Percentiles rank a stretch among this genome's conserved stretches.
These are phyloP conservation scores for Eufriesea mexicana DNA, from an alignment of 1,140 invertebrate genomes.

Conservation along the genomic window DNA sequence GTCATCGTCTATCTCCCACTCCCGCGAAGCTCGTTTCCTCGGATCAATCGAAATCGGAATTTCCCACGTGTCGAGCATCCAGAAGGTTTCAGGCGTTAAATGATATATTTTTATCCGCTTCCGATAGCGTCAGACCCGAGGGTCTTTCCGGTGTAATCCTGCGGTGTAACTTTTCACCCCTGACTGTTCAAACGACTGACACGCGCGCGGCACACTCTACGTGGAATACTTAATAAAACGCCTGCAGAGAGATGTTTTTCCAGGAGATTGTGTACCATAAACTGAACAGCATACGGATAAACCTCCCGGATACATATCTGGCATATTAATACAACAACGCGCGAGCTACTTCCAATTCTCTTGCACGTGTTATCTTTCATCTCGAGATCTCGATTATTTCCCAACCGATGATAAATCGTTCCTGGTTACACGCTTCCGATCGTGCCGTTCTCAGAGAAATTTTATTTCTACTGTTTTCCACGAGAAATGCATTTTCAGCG, in stretches of 20 bases:
- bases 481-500: too few relatives aligned
- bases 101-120: slow-evolving; percentile 45
- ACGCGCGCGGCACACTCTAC: slow-evolving; percentile 37
- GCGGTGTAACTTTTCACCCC: slow-evolving; percentile 48
- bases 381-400: not conserved
- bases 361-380: not conserved
- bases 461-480: too few relatives aligned
- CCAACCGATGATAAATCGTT: not conserved
- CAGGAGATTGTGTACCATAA: slow-evolving; percentile 28
- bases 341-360: not conserved
- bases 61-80: slow-evolving; percentile 37
- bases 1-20: not conserved
- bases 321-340: slow-evolving; percentile 22
- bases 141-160: slow-evolving; percentile 44
- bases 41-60: slow-evolving; percentile 6
- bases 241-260: slow-evolving; percentile 28
- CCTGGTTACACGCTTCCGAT: not conserved
- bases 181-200: slow-evolving; percentile 43
- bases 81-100: slow-evolving; percentile 35
- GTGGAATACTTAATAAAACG: slow-evolving; percentile 53
- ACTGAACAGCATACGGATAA: slow-evolving; percentile 28
- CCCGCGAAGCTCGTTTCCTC: not conserved
- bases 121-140: slow-evolving; percentile 24
- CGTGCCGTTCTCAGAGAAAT: not conserved
- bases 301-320: slow-evolving; percentile 18